Conservation (phyloP, 2,888 invertebrate species). For the Catocala nupta region DNA sequence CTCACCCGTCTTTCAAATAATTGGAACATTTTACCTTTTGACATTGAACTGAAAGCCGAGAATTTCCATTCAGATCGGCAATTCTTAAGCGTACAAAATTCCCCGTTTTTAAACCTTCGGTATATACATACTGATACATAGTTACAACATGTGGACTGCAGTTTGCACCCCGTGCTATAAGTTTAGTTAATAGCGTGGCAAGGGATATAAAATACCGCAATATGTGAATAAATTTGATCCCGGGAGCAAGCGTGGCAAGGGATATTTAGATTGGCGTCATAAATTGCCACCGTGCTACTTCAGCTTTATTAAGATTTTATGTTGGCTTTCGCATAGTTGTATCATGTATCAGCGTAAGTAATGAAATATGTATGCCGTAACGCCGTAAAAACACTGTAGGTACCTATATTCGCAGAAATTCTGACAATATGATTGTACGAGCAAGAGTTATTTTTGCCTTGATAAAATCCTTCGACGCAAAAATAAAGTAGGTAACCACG, state of each 20-base stretch:
- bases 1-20: neutral
- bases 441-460: conserved; percentile 18
- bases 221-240: conserved; percentile 46
- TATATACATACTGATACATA: too few species aligned
- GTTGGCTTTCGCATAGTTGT: conserved; percentile 53
- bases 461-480: conserved; percentile 2
- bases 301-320: conserved; percentile 62
- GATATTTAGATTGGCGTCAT: conserved; percentile 52
- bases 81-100: neutral
- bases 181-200: conserved; percentile 34
- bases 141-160: too few species aligned
- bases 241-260: conserved; percentile 34
- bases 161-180: conserved; percentile 3
- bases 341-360: conserved; percentile 53
- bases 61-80: neutral
- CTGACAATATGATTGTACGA: conserved; percentile 21
- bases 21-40: conserved; percentile 2
- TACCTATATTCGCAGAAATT: conserved; percentile 42
- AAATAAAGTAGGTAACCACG: conserved; percentile 20
- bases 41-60: neutral
- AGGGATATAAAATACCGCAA: conserved; percentile 40
- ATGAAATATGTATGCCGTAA: conserved; percentile 66
- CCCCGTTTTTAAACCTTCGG: neutral
- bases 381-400: conserved; percentile 51
- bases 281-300: conserved; percentile 52